Conservation (phyloP, 2,888 invertebrate species). For the Lithophane ornitopus region DNA sequence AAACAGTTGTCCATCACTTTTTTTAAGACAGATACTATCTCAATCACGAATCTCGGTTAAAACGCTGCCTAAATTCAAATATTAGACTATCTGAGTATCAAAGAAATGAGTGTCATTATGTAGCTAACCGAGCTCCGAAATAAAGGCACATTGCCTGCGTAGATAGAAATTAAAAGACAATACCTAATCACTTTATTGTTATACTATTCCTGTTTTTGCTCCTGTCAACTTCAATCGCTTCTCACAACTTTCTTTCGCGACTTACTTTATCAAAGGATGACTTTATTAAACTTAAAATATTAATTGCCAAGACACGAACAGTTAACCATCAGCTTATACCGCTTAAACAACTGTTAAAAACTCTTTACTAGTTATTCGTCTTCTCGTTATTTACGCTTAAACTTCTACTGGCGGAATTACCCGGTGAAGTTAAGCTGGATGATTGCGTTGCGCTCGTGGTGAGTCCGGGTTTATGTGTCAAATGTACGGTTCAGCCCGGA, state of each 20-base stretch:
- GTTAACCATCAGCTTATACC: slow-evolving; percentile 19
- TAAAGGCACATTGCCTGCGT: not conserved
- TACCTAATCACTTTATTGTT: not conserved
- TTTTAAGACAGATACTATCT: not conserved
- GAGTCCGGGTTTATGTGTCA: slow-evolving; percentile 56
- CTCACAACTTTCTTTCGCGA: not conserved
- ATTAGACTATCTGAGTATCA: not conserved
- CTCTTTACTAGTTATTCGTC: slow-evolving; percentile 25
- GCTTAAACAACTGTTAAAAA: slow-evolving; percentile 33
- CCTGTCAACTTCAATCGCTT: not conserved
- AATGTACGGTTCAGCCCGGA: slow-evolving; percentile 51
- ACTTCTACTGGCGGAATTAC: slow-evolving; percentile 52
- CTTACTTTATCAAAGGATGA: slow-evolving; percentile 23
- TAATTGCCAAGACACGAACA: slow-evolving; percentile 16
- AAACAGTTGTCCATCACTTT: not conserved
- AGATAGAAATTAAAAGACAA: not conserved
- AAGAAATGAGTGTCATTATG: not conserved
- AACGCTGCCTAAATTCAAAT: not conserved
- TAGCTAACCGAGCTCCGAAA: not conserved
- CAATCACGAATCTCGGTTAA: not conserved
- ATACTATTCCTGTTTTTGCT: not conserved
- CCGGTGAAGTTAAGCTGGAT: slow-evolving; percentile 50
- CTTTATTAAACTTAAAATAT: slow-evolving; percentile 24
- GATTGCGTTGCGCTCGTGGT: slow-evolving; percentile 49
- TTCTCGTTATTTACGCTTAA: slow-evolving; percentile 52